Conservation (phyloP, 2,113 vertebrate species). For the Bubo scandiacus region DNA sequence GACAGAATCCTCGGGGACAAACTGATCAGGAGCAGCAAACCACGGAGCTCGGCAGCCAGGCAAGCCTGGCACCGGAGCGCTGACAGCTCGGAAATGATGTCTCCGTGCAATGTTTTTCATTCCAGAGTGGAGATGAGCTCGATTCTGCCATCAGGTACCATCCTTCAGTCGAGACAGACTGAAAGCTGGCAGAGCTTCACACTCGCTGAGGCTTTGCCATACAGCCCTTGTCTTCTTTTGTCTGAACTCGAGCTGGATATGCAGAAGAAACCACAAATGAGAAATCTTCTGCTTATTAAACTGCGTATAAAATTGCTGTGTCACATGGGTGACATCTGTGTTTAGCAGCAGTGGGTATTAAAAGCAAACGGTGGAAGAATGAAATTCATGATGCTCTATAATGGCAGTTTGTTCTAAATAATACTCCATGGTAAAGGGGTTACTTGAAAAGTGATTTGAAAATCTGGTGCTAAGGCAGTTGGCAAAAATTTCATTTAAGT, state of each 20-base stretch:
- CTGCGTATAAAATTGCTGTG: not conserved
- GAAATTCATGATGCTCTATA: not conserved
- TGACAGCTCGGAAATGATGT: not conserved
- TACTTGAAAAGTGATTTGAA: not conserved
- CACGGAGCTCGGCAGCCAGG: not conserved
- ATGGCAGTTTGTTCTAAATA: not conserved
- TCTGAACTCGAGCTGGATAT: not conserved
- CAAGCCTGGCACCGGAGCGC: not conserved
- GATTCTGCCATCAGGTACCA: not conserved
- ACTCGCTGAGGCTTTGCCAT: not conserved
- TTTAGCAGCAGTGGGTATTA: not conserved
- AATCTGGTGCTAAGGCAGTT: not conserved
- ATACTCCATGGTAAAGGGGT: not conserved
- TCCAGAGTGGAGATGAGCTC: not conserved
- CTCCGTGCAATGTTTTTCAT: not conserved
- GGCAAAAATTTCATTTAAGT: not conserved
- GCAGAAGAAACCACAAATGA: not conserved
- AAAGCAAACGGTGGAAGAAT: not conserved
- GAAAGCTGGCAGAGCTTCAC: not conserved
- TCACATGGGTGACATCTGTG: not conserved
- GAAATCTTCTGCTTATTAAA: not conserved
- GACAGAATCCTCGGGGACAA: not conserved
- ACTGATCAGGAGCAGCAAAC: not conserved
- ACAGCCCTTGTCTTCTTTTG: not conserved
- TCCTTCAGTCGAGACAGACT: not conserved